Conservation (phyloP, 2,113 vertebrate species). For the Crotalus helleri region DNA sequence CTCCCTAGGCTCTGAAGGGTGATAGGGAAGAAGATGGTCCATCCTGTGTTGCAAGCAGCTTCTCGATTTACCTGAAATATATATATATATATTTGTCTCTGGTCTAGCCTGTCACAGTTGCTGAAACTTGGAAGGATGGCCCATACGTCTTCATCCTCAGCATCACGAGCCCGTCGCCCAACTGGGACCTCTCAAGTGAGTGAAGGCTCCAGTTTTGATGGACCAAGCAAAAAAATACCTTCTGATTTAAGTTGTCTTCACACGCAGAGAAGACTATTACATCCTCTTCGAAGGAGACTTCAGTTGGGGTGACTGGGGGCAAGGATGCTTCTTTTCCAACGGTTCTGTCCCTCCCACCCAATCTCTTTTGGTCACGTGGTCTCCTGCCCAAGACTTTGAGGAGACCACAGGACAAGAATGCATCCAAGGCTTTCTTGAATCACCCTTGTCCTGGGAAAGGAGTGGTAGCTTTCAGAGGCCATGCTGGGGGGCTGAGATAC, state of each 20-base stretch:
- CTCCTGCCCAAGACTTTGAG: not conserved
- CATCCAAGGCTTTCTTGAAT: not conserved
- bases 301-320: too few species aligned
- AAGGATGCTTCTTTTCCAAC: not conserved
- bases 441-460: not conserved
- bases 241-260: not conserved
- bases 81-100: not conserved
- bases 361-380: not conserved
- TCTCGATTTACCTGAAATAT: not conserved
- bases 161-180: not conserved
- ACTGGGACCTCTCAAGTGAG: constrained; percentile 58
- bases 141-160: constrained; percentile 63
- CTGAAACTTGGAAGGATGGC: constrained; percentile 60
- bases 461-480: not conserved
- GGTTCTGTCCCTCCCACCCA: not conserved
- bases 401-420: not conserved
- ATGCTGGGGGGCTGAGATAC: not conserved
- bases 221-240: not conserved
- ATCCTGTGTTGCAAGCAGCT: not conserved
- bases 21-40: not conserved
- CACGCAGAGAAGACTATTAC: not conserved
- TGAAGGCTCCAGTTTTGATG: not conserved
- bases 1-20: too few species aligned
- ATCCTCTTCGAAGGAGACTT: not conserved
- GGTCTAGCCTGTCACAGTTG: constrained; percentile 21